phyloP scores from a whole-genome alignment of 2,888 invertebrate species.

The Branchipolynoe longqiensis region DNA sequence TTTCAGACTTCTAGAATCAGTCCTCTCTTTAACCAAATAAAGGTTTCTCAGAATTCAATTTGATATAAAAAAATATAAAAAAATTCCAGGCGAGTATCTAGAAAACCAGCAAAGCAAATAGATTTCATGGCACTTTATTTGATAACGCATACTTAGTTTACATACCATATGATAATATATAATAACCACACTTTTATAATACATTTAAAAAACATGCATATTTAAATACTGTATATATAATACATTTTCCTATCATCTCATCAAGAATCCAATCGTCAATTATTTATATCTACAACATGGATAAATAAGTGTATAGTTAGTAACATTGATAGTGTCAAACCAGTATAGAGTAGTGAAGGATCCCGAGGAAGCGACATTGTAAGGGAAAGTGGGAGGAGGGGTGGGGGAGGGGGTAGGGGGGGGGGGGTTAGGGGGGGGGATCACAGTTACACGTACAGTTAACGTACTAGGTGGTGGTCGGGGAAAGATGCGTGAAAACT shows the following conservation, averaged over 20 bases:
- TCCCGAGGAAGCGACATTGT: no score
- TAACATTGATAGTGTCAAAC: slow-evolving; percentile 19
- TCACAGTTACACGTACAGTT: slow-evolving; percentile 23
- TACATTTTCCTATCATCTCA: slow-evolving; percentile 4
- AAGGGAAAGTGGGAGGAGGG: no score
- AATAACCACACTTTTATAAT: slow-evolving; percentile 21
- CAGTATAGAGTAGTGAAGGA: neutral
- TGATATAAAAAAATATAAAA: no score
- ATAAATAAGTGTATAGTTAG: slow-evolving; percentile 31
- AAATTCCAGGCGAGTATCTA: no score
- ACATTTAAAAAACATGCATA: neutral
- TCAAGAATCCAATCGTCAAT: neutral
- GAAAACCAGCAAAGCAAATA: neutral
- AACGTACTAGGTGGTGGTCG: slow-evolving; percentile 15
- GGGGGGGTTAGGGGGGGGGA: neutral
- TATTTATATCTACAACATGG: slow-evolving; percentile 23
- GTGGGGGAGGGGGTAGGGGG: neutral
- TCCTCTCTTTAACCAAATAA: no score
- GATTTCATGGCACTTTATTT: slow-evolving; percentile 45
- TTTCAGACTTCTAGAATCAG: no score
- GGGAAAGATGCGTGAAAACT: slow-evolving; percentile 11
- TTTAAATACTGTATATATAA: neutral
- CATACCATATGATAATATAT: slow-evolving; percentile 25
- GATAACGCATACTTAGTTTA: neutral
- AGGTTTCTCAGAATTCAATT: no score